A percentile compares a stretch with the other conserved stretches of the same genome.
Evolutionary conservation across 2,888 invertebrate species (phyloP).

Genomic region (Trisateles emortualis): DNA sequence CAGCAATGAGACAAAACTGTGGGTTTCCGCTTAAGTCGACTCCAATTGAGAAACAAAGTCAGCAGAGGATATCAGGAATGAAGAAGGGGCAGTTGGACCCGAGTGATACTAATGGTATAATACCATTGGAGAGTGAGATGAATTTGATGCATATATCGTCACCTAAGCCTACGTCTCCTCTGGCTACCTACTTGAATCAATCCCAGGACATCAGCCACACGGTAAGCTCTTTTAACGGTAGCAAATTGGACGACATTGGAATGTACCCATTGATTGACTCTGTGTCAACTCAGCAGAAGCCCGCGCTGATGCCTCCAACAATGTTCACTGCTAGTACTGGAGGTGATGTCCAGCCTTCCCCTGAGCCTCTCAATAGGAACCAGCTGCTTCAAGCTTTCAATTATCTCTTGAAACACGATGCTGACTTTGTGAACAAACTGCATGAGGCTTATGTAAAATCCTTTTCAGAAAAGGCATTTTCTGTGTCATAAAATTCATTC

Average conservation of each 20-base stretch:
- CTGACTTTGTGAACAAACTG: slow-evolving; percentile 94
- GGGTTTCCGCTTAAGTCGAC: slow-evolving; percentile 76
- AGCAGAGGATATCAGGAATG: slow-evolving; percentile 71
- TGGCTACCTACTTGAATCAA: slow-evolving; percentile 85
- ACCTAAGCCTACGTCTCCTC: slow-evolving; percentile 85
- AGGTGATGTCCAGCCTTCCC: slow-evolving; percentile 71
- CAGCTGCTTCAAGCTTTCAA: slow-evolving; percentile 96
- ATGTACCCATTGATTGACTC: slow-evolving; percentile 69
- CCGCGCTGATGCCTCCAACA: slow-evolving; percentile 94
- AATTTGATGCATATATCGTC: slow-evolving; percentile 85
- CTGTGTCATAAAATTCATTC: slow-evolving; percentile 79
- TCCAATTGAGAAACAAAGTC: slow-evolving; percentile 75
- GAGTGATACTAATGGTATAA: slow-evolving; percentile 73
- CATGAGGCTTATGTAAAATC: slow-evolving; percentile 97
- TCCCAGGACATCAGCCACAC: slow-evolving; percentile 75
- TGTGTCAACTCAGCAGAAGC: slow-evolving; percentile 86
- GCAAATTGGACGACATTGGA: slow-evolving; percentile 69
- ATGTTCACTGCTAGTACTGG: slow-evolving; percentile 91
- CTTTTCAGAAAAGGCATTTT: slow-evolving; percentile 89
- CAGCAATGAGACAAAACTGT: slow-evolving; percentile 68
- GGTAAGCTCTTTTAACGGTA: slow-evolving; percentile 70
- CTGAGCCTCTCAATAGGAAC: slow-evolving; percentile 94
- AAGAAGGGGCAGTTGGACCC: slow-evolving; percentile 67
- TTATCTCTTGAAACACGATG: slow-evolving; percentile 94
- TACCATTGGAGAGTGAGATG: slow-evolving; percentile 81